Base-by-base conservation (phyloP, 1,140 invertebrate species). In the Drosophila auraria region DNA sequence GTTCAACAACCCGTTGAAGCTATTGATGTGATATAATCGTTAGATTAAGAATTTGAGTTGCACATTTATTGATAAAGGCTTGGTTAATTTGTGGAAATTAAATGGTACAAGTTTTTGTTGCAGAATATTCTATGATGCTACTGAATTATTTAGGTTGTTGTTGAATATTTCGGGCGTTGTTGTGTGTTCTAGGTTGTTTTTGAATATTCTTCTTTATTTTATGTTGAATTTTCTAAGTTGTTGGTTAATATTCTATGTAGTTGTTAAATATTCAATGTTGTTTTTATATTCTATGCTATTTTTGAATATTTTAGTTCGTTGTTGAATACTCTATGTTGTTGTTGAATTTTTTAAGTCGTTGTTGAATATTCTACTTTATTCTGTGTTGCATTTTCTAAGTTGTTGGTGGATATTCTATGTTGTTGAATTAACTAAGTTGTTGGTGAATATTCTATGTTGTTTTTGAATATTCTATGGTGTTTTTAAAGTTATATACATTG, bases 1-100 rank as follows among this genome's bases (percentile, higher is more conserved):
- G 66, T 44, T 44, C 8, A 0, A 36, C 9, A 51, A 44, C 38
- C 70, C 20, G 27, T 72, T 72, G 3, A 72, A 42, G 38, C 27
- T 7, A 8, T 25, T 61, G 0, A 38, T 14, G 23, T 14, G 14
- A 14, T 25, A 56, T 23, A 61, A 36, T 12, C n/a, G 23, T 11
- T 30, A 12, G 30, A 63, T 45, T 15, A 15, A 14, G 1, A n/a
- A n/a, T 23, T 14, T 1, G 2, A 20, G 1, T 11, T 8, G 11
- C 23, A 7, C 4, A 17, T 20, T 69, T 50, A 36, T 9, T 4
- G 0, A 54, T 20, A 15, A 36, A 36, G 20, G 14, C 1, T 36
- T 36, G 17, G n/a, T 20, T 30, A 3, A 12, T 14, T 27, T 51
- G 5, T 27, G 0, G 1, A 51, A n/a, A n/a, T 51, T 27, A 11